These are phyloP conservation scores for Chaetophractus vellerosus DNA, from an alignment of 2,797 vertebrate species.

Conservation along the genomic window DNA sequence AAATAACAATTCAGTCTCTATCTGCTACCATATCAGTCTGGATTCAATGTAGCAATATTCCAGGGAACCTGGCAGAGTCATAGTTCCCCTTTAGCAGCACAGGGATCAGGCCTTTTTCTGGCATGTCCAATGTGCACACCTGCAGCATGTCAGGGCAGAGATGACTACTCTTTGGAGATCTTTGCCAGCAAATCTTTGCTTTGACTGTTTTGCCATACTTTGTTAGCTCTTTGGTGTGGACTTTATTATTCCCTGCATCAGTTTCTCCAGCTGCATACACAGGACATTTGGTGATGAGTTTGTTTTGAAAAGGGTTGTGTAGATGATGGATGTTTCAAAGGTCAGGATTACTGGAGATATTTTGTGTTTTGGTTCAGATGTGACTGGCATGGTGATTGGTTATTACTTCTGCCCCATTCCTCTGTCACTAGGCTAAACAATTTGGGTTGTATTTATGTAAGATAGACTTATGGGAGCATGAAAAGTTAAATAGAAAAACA, in stretches of 20 bases:
- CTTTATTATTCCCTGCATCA: neutral
- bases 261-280: conserved; percentile 55
- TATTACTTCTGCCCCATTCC: neutral
- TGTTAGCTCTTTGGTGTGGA: conserved; percentile 9
- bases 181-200: conserved; percentile 20
- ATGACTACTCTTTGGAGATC: conserved; percentile 48
- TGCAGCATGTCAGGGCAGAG: conserved; percentile 46
- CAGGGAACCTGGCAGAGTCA: conserved; percentile 23
- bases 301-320: conserved; percentile 51
- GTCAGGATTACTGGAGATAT: conserved; percentile 19
- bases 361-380: conserved; percentile 9
- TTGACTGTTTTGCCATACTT: neutral
- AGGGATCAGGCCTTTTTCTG: conserved; percentile 35
- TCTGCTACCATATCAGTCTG: conserved; percentile 29
- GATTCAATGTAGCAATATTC: conserved; percentile 60
- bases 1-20: conserved; percentile 61
- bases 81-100: neutral
- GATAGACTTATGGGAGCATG: neutral
- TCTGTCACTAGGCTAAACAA: neutral
- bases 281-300: conserved; percentile 33
- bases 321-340: conserved; percentile 57
- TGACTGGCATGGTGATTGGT: neutral
- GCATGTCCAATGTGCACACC: conserved; percentile 34
- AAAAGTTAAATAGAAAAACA: neutral
- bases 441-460: neutral